phyloP scores from a whole-genome alignment of 2,113 vertebrate genomes.

The Protobothrops mucrosquamatus region DNA sequence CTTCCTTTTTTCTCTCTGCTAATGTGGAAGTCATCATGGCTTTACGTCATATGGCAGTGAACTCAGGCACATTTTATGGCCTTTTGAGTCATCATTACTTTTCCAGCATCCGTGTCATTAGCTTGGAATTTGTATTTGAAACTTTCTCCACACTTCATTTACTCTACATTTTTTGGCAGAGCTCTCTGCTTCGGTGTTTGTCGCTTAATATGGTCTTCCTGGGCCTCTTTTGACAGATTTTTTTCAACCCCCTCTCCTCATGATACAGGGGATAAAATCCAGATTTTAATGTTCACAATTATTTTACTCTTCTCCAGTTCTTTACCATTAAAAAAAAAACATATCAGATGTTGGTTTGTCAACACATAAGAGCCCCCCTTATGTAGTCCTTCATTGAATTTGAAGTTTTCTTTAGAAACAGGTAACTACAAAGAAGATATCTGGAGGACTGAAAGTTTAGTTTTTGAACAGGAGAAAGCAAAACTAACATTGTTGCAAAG shows the following conservation, averaged over 20 bases:
- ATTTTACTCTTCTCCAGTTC: background rate
- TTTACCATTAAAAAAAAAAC: background rate
- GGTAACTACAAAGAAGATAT: background rate
- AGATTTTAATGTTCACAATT: background rate
- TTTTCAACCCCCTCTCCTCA: background rate
- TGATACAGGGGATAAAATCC: background rate
- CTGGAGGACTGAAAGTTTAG: background rate
- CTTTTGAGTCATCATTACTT: conserved; percentile 75
- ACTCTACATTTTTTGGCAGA: background rate
- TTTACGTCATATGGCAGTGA: conserved; percentile 69
- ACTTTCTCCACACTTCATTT: background rate
- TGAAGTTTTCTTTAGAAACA: background rate
- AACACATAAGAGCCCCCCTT: background rate
- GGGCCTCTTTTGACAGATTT: background rate
- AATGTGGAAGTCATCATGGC: conserved; percentile 63
- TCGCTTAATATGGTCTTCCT: conserved; percentile 74
- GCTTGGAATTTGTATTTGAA: conserved; percentile 75
- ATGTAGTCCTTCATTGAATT: background rate
- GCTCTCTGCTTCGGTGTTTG: conserved; percentile 73
- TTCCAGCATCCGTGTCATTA: conserved; percentile 77
- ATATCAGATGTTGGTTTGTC: background rate
- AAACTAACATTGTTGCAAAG: background rate
- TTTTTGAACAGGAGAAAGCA: background rate
- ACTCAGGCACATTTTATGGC: conserved; percentile 74
- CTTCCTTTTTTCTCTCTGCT: background rate